Conservation (phyloP, 2,113 vertebrate genomes). For the Clarias batrachus region DNA sequence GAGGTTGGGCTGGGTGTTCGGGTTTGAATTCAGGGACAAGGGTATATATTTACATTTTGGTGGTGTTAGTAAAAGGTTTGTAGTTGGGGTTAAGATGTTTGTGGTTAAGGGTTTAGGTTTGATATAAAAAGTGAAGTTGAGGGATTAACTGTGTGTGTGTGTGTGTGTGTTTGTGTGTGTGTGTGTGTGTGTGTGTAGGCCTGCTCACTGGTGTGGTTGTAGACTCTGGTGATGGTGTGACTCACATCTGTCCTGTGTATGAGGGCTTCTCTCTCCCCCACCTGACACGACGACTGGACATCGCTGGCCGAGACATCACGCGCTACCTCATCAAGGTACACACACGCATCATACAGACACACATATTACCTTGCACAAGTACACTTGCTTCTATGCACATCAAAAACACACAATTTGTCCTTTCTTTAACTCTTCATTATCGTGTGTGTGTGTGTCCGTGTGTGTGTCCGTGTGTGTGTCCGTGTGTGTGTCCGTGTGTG, state of each 20-base stretch:
- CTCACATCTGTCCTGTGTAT: constrained; percentile 88
- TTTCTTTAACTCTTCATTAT: background rate
- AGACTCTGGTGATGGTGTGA: constrained; percentile 88
- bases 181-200: constrained; percentile 63
- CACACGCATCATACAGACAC: background rate
- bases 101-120: background rate
- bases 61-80: background rate
- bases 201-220: constrained; percentile 87
- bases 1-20: background rate
- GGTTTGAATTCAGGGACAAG: background rate
- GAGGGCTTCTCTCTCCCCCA: constrained; percentile 90
- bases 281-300: constrained; percentile 85
- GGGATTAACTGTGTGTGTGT: background rate
- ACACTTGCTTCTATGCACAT: background rate
- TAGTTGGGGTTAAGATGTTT: background rate
- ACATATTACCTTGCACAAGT: background rate
- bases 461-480: background rate
- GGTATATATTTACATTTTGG: background rate
- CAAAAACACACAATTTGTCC: background rate
- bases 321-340: constrained; percentile 88
- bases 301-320: constrained; percentile 88
- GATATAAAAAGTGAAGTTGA: background rate
- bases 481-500: too few relatives aligned
- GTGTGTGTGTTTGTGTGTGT: constrained; percentile 28
- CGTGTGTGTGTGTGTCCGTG: constrained; percentile 1